Conservation (phyloP, 2,113 vertebrate species). For the Columba livia region DNA sequence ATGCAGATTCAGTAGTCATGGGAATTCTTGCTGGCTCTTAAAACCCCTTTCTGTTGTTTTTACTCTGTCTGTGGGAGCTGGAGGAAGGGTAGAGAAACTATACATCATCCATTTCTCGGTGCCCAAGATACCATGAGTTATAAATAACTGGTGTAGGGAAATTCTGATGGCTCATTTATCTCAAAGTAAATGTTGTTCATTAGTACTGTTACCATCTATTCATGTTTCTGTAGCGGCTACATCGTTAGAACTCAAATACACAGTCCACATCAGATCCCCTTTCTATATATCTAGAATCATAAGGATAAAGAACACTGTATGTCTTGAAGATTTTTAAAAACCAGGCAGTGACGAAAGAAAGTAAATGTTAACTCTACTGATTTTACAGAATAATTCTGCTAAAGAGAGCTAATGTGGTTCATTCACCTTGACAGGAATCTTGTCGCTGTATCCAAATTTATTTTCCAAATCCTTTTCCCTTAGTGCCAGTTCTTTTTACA, state of each 20-base stretch:
- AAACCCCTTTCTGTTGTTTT: background rate
- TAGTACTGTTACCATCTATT: background rate
- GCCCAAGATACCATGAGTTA: background rate
- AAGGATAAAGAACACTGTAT: background rate
- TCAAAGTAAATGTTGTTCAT: background rate
- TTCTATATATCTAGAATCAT: background rate
- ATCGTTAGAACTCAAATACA: background rate
- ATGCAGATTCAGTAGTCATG: background rate
- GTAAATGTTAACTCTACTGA: background rate
- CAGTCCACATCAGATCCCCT: background rate
- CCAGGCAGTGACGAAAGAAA: background rate
- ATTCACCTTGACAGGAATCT: background rate
- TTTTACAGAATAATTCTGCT: background rate
- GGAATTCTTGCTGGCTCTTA: conserved; percentile 6
- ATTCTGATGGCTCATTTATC: background rate
- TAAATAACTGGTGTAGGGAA: background rate
- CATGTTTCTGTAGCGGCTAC: background rate
- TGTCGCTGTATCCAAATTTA: background rate
- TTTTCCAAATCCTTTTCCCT: background rate
- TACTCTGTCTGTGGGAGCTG: background rate
- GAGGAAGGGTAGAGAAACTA: background rate
- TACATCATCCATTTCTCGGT: background rate
- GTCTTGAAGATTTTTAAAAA: background rate
- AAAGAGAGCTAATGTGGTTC: background rate
- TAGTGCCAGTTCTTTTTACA: background rate